These are phyloP conservation scores for Thunnus thynnus DNA, from an alignment of 2,113 vertebrate species.

Conservation along the genomic window DNA sequence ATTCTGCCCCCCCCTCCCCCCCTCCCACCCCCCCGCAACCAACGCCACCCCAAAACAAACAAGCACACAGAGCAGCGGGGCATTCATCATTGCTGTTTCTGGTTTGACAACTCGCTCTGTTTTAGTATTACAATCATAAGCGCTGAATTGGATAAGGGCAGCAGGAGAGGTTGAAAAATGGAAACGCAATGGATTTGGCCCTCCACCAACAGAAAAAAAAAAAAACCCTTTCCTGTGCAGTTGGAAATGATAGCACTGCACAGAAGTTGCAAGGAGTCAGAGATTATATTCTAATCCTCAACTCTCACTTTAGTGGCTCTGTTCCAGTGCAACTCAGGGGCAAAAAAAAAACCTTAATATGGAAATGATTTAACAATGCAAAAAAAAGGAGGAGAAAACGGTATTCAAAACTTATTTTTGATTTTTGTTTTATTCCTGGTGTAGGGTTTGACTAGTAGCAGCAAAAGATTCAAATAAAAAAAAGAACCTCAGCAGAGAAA, in stretches of 20 bases:
- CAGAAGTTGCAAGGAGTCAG: slow-evolving; percentile 58
- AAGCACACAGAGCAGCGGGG: slow-evolving; percentile 62
- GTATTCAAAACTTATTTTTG: background rate
- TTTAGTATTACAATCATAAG: slow-evolving; percentile 82
- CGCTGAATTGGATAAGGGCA: slow-evolving; percentile 78
- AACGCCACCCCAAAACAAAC: slow-evolving; percentile 64
- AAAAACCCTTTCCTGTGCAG: slow-evolving; percentile 41
- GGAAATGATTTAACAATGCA: slow-evolving; percentile 45
- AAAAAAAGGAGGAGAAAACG: background rate
- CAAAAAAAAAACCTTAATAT: slow-evolving; percentile 36
- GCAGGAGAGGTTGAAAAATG: slow-evolving; percentile 74
- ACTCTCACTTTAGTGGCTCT: slow-evolving; percentile 52
- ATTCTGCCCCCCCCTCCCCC: slow-evolving; percentile 22
- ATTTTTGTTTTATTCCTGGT: slow-evolving; percentile 12
- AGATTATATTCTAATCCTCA: slow-evolving; percentile 73
- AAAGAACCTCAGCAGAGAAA: background rate
- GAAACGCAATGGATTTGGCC: slow-evolving; percentile 76
- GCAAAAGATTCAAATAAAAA: background rate
- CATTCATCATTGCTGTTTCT: slow-evolving; percentile 79
- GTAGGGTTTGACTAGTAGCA: slow-evolving; percentile 13
- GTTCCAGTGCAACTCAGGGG: slow-evolving; percentile 33
- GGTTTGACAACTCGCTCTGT: slow-evolving; percentile 77
- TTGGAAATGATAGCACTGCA: slow-evolving; percentile 52
- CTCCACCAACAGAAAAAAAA: slow-evolving; percentile 48
- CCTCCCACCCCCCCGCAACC: background rate